Evolutionary conservation across 2,797 vertebrate genomes (phyloP).

Genomic region (Helicolenus hilgendorfi): DNA sequence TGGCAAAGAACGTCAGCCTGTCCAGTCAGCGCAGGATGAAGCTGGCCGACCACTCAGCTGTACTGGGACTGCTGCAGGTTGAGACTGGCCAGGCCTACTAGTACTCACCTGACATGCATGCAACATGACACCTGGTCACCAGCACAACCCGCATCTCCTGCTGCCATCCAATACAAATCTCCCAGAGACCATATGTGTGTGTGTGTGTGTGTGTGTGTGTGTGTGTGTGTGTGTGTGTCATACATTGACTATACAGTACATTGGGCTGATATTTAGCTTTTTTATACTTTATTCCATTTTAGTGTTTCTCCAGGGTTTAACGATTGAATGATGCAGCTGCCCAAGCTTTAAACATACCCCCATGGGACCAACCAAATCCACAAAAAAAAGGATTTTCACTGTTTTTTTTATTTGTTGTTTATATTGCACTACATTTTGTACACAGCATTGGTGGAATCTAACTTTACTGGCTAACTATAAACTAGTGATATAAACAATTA

Average conservation of each 20-base stretch:
- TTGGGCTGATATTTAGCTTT: conserved; percentile 24
- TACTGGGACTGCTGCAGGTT: conserved; percentile 97
- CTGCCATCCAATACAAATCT: conserved; percentile 15
- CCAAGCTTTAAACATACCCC: conserved; percentile 56
- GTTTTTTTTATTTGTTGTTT: conserved; percentile 1
- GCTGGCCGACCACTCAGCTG: conserved; percentile 95
- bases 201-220: conserved; percentile 22
- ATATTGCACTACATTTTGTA: background rate
- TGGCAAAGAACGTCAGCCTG: conserved; percentile 97
- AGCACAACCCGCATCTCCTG: conserved; percentile 67
- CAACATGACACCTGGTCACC: conserved; percentile 66
- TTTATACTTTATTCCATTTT: conserved; percentile 15
- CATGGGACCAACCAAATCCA: conserved; percentile 20
- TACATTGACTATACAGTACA: background rate
- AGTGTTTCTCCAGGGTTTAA: conserved; percentile 7
- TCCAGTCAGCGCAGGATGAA: conserved; percentile 98
- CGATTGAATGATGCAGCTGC: conserved; percentile 12
- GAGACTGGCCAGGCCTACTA: conserved; percentile 98
- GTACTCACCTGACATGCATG: conserved; percentile 32
- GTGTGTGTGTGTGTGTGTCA: background rate
- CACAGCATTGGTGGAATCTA: background rate
- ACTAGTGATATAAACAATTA: background rate
- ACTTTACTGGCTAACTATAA: background rate
- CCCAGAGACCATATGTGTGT: conserved; percentile 24
- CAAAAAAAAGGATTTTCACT: background rate